Base-by-base conservation (phyloP, 2,888 invertebrate genomes). In the Vesta saturnalis region DNA sequence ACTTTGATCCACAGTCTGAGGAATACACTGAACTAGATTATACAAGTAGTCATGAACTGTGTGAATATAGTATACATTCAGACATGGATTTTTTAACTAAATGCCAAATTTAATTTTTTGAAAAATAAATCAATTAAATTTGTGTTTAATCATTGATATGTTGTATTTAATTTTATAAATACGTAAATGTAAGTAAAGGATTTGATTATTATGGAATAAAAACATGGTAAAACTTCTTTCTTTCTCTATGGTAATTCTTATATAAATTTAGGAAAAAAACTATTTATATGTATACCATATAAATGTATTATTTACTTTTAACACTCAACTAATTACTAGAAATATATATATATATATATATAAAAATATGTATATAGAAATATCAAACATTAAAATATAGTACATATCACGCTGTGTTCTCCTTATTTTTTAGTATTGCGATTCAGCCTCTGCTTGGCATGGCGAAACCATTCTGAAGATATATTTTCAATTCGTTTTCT, bases 371-470 rank as follows among this genome's bases (percentile, higher is more conserved):
- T 43, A n/a, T n/a, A 43, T 43, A 43, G 10, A 5, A 43, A 14
- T 14, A n/a, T n/a, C 43, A 14, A n/a, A n/a, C n/a, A 43, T 43
- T 43, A 43, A 43, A 43, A 43, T 43, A 43, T 43, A 43, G 43
- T 43, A 23, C 23, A 23, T 23, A 23, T 23, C 23, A 23, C 8
- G 23, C 23, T 23, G 23, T 23, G 23, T 23, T 23, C 23, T 23
- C 23, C 8, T 23, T 43, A 43, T 43, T 43, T 43, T 43, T 43
- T 43, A 5, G n/a, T 43, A 8, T 43, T 43, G n/a, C 43, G 43
- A 43, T 43, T 43, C 43, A 43, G 43, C 43, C 43, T 43, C 43
- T 43, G 43, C 43, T n/a, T 43, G 43, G 43, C 43, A 43, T 43
- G 43, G n/a, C 43, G 43, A 43, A 43, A 43, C 43, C 14, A n/a